These are phyloP conservation scores for Cheilosia pagana DNA, from an alignment of 2,888 invertebrate species.

Conservation along the genomic window DNA sequence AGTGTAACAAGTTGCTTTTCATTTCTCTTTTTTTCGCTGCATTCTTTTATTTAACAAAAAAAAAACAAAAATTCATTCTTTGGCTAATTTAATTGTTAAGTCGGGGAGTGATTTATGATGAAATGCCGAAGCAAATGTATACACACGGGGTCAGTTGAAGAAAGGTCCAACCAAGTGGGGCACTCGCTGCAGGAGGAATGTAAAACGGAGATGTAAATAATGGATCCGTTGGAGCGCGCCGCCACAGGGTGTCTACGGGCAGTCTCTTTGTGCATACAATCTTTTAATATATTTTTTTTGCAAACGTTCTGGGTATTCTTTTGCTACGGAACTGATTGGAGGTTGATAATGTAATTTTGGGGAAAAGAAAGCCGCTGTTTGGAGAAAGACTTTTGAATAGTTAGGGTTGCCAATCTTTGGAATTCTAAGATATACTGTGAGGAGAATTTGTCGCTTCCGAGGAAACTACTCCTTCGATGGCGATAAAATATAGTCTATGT, in stretches of 20 bases:
- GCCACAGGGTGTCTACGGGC: slow-evolving; percentile 53
- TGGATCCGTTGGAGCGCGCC: slow-evolving; percentile 58
- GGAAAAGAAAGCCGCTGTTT: slow-evolving; percentile 13
- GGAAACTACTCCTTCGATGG: no score
- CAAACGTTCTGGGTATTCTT: slow-evolving; percentile 11
- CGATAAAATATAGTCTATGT: no score
- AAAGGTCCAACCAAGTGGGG: background rate
- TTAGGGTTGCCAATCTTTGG: background rate
- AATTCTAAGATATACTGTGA: no score
- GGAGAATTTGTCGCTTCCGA: no score
- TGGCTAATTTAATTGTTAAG: slow-evolving; percentile 71
- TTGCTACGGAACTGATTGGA: slow-evolving; percentile 34
- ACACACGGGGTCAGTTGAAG: slow-evolving; percentile 53
- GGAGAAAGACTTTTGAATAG: background rate
- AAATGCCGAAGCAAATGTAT: slow-evolving; percentile 33
- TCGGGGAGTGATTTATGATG: slow-evolving; percentile 70
- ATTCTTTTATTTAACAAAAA: slow-evolving; percentile 37
- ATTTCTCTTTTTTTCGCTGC: slow-evolving; percentile 17
- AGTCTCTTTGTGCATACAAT: background rate
- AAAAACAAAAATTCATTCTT: slow-evolving; percentile 69
- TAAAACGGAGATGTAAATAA: slow-evolving; percentile 48
- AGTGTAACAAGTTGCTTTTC: slow-evolving; percentile 71
- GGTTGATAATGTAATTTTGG: slow-evolving; percentile 25
- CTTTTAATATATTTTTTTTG: slow-evolving; percentile 13
- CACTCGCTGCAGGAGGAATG: slow-evolving; percentile 14